phyloP scores from a whole-genome alignment of 1,140 invertebrate genomes.

The Trichogramma pretiosum region DNA sequence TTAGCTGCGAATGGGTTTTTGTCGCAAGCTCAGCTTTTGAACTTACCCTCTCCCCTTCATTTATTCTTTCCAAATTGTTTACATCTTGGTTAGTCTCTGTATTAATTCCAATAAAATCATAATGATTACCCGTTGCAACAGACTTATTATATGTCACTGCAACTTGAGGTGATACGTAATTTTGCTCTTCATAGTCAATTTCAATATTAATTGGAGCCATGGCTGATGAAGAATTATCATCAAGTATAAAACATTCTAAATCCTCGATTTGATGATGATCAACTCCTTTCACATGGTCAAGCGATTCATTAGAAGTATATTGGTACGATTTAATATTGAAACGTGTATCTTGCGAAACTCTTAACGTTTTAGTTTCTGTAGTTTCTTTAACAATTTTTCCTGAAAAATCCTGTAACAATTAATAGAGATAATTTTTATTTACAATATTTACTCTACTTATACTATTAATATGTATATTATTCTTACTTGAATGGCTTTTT shows the following conservation, averaged over 20 bases:
- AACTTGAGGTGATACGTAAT: neutral
- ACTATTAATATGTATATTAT: too few species aligned
- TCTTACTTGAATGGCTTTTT: conserved; percentile 18
- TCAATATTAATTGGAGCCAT: neutral
- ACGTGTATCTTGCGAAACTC: conserved; percentile 46
- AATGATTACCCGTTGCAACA: too few species aligned
- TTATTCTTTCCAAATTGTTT: too few species aligned
- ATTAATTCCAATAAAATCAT: too few species aligned
- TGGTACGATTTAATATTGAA: conserved; percentile 48
- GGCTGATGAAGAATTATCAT: neutral
- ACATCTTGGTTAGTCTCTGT: too few species aligned
- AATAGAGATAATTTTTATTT: conserved; percentile 4
- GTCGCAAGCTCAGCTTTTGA: too few species aligned
- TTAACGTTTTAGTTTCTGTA: conserved; percentile 49
- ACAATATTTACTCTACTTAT: too few species aligned
- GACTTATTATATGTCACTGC: neutral
- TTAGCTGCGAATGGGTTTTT: too few species aligned
- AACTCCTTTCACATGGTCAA: conserved; percentile 34
- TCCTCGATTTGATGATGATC: conserved; percentile 28
- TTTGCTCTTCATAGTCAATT: neutral
- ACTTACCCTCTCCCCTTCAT: too few species aligned
- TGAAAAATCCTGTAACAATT: conserved; percentile 32
- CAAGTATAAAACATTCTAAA: conserved; percentile 9
- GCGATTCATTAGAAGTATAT: conserved; percentile 43
- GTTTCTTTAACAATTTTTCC: conserved; percentile 47